These are phyloP conservation scores for Nyctibius grandis DNA, from an alignment of 2,797 vertebrate species.

Conservation along the genomic window DNA sequence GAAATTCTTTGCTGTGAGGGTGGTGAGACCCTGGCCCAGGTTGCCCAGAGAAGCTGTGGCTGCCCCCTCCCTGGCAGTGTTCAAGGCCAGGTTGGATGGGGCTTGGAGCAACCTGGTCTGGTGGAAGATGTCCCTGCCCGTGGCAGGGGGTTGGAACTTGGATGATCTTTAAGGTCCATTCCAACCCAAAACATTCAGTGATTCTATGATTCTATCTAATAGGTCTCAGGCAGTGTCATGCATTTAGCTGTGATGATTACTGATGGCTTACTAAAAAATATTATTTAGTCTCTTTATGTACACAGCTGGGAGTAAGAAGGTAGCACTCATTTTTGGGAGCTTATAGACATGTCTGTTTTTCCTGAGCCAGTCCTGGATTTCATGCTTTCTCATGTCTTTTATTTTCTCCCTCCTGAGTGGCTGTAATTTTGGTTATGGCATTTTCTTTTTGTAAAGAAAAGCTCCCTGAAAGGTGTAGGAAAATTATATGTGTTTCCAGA, in stretches of 20 bases:
- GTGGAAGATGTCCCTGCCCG: too few relatives aligned
- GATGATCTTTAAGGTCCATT: too few relatives aligned
- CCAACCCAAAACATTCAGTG: too few relatives aligned
- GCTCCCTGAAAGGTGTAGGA: background rate
- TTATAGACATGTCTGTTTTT: background rate
- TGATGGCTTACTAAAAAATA: background rate
- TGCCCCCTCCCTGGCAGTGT: too few relatives aligned
- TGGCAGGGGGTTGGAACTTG: too few relatives aligned
- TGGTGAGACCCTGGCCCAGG: too few relatives aligned
- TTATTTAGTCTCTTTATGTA: background rate
- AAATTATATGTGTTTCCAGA: background rate
- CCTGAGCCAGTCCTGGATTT: background rate
- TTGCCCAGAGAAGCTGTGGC: too few relatives aligned
- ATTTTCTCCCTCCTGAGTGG: background rate
- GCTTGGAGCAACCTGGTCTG: too few relatives aligned
- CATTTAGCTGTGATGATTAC: background rate
- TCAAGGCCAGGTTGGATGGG: too few relatives aligned
- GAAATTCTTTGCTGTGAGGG: too few relatives aligned
- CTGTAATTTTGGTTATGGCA: background rate
- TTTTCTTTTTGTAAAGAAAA: background rate
- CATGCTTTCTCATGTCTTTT: background rate
- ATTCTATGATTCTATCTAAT: too few relatives aligned
- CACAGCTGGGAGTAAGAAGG: background rate
- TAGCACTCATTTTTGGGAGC: background rate
- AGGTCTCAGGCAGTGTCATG: background rate